phyloP scores from a whole-genome alignment of 2,797 vertebrate genomes.

The Crenichthys baileyi region DNA sequence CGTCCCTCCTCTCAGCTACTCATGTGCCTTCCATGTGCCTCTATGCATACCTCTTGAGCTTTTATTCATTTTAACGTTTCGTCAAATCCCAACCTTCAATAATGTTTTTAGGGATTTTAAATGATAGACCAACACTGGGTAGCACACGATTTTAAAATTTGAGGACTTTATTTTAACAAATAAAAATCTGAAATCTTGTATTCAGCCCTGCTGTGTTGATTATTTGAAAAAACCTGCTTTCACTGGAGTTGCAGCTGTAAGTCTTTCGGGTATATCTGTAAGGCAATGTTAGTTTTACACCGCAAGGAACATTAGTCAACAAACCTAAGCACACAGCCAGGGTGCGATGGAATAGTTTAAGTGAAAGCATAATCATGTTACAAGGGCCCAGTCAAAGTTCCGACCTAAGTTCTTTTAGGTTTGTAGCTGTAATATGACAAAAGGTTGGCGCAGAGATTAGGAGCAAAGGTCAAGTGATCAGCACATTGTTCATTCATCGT shows the following conservation, averaged over 20 bases:
- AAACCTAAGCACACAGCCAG: background rate
- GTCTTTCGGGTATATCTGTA: no score
- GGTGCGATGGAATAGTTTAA: no score
- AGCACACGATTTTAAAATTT: background rate
- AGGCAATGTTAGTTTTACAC: no score
- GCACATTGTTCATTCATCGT: background rate
- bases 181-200: background rate
- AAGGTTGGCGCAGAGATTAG: background rate
- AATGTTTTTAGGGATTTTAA: background rate
- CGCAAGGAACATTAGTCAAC: background rate
- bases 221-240: background rate
- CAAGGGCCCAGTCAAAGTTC: background rate
- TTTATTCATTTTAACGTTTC: background rate
- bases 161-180: background rate
- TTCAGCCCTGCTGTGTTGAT: background rate
- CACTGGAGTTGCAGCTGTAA: no score
- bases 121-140: background rate
- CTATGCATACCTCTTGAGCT: background rate
- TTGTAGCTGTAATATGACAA: no score
- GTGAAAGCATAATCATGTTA: no score
- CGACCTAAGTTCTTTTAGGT: no score
- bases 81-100: background rate
- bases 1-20: no score
- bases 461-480: background rate
- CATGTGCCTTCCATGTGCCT: background rate